Conservation (phyloP, 2,888 invertebrate species). For the Aphrophora alni region DNA sequence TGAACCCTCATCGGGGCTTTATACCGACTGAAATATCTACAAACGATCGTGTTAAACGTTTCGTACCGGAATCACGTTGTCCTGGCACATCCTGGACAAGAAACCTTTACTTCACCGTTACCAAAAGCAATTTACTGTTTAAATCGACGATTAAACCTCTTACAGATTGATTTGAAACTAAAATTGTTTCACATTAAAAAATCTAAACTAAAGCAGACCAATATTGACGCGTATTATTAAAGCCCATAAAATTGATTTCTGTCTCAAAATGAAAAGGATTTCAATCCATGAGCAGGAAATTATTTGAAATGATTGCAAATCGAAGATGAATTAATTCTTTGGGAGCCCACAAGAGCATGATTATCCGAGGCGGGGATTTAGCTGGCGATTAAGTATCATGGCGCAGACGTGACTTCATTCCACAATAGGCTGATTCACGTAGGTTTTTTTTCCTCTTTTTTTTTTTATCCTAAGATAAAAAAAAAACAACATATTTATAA, state of each 20-base stretch:
- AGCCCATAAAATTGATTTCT: conserved; percentile 29
- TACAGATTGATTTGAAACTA: background rate
- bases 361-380: background rate
- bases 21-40: too few relatives aligned
- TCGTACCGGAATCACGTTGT: background rate
- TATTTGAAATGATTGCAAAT: conserved; percentile 2
- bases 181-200: background rate
- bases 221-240: conserved; percentile 29
- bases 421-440: conserved; percentile 25
- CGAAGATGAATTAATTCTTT: background rate
- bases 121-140: background rate
- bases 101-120: background rate
- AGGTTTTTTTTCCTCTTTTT: conserved; percentile 23
- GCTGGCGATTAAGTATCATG: conserved; percentile 21
- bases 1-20: too few relatives aligned
- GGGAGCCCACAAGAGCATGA: background rate
- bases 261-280: background rate
- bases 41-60: too few relatives aligned
- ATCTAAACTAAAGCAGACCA: background rate
- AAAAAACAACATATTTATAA: conserved; percentile 33
- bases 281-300: background rate
- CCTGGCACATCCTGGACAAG: background rate
- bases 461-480: background rate
- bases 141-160: background rate
- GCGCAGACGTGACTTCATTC: conserved; percentile 31